Conservation (phyloP, 1,140 invertebrate species). For the Aphelenchoides fujianensis region DNA sequence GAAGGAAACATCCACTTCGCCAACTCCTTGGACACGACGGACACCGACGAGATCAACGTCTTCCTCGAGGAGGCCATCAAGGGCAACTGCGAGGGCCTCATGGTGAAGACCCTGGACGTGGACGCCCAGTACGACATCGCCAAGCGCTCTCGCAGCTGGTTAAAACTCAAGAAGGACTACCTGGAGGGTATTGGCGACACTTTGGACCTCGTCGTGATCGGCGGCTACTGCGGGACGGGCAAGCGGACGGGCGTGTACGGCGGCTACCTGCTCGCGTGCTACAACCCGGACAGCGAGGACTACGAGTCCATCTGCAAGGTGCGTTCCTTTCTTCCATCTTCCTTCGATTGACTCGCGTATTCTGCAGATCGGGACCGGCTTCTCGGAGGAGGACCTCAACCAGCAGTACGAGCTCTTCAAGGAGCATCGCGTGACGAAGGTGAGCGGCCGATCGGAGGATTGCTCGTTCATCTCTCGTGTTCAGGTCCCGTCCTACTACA, state of each 20-base stretch:
- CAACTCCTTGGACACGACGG: conserved; percentile 76
- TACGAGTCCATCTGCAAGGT: conserved; percentile 89
- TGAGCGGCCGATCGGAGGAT: conserved; percentile 17
- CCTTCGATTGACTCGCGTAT: too few relatives aligned
- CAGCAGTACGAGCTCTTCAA: conserved; percentile 75
- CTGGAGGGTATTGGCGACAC: conserved; percentile 90
- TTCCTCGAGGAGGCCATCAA: conserved; percentile 93
- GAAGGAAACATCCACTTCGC: conserved; percentile 87
- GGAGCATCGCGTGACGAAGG: conserved; percentile 66
- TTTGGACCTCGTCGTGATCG: conserved; percentile 87
- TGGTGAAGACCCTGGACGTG: conserved; percentile 91
- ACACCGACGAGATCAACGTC: conserved; percentile 85
- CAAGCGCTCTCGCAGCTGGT: conserved; percentile 80
- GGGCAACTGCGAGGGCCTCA: conserved; percentile 94
- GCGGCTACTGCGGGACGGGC: conserved; percentile 87
- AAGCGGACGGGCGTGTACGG: conserved; percentile 90
- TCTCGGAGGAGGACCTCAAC: conserved; percentile 84
- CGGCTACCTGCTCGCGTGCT: conserved; percentile 93
- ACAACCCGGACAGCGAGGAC: conserved; percentile 85
- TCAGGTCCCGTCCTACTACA: conserved; percentile 82
- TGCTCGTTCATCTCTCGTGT: conserved; percentile 67
- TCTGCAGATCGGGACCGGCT: conserved; percentile 88
- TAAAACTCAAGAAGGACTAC: conserved; percentile 89
- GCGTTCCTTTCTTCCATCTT: too few relatives aligned
- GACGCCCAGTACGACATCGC: conserved; percentile 97